phyloP scores from a whole-genome alignment of 2,113 vertebrate species.

The Ailuropoda melanoleuca region DNA sequence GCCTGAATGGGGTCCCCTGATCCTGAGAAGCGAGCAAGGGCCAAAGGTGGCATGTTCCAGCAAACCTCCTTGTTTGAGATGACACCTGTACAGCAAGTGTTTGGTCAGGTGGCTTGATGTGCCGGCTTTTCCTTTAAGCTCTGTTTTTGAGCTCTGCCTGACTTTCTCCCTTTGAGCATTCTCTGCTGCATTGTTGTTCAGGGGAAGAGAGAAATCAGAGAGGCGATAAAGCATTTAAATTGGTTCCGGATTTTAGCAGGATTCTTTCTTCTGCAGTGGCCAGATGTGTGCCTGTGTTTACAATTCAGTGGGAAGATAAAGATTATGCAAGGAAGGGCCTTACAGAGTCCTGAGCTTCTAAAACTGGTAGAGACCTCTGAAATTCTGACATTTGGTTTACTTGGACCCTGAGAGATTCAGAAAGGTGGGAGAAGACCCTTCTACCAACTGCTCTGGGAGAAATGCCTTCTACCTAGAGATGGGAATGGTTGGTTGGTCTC shows the following conservation, averaged over 20 bases:
- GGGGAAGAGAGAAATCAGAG: slow-evolving; percentile 43
- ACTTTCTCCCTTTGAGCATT: not conserved
- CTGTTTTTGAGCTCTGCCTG: slow-evolving; percentile 2
- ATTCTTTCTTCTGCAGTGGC: slow-evolving; percentile 7
- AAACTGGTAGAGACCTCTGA: not conserved
- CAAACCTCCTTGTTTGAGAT: not conserved
- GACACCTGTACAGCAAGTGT: not conserved
- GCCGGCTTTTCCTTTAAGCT: not conserved
- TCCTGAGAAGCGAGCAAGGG: not conserved
- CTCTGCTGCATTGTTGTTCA: not conserved
- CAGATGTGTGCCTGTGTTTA: slow-evolving; percentile 54
- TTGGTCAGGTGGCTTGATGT: not conserved
- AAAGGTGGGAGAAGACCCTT: not conserved
- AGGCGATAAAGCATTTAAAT: not conserved
- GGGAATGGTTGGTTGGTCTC: not conserved
- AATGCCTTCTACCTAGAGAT: not conserved
- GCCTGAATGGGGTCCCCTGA: not conserved
- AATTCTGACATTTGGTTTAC: not conserved
- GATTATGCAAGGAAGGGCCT: not conserved
- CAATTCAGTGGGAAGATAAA: slow-evolving; percentile 18
- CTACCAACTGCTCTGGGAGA: not conserved
- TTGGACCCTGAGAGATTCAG: not conserved
- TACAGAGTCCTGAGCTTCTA: not conserved
- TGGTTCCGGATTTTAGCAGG: slow-evolving; percentile 22
- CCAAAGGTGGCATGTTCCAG: not conserved